phyloP scores from a whole-genome alignment of 1,140 invertebrate genomes.

The Formica exsecta region DNA sequence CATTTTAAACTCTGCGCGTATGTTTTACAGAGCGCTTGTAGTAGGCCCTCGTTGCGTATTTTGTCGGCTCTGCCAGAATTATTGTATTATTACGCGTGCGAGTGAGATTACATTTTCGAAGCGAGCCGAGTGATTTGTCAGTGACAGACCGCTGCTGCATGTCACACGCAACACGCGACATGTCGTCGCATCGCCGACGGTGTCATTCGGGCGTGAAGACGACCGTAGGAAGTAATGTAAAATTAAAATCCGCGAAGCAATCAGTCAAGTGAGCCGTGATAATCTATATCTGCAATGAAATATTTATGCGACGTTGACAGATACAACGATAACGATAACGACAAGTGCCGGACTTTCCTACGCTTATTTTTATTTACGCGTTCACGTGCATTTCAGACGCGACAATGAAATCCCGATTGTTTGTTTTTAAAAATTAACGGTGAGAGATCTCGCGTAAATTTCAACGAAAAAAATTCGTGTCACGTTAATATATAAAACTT shows the following conservation, averaged over 20 bases:
- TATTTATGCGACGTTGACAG: background rate
- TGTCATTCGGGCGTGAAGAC: conserved; percentile 31
- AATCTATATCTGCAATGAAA: background rate
- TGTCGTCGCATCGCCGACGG: conserved; percentile 6
- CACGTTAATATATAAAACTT: background rate
- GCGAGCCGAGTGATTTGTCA: conserved; percentile 53
- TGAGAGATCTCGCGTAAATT: background rate
- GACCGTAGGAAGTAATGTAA: background rate
- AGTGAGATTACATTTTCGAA: conserved; percentile 43
- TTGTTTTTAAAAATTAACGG: background rate
- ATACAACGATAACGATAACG: conserved; percentile 31
- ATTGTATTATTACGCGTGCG: conserved; percentile 36
- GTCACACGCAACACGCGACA: conserved; percentile 26
- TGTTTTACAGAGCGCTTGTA: conserved; percentile 11
- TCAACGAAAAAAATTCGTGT: background rate
- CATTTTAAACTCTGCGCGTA: background rate
- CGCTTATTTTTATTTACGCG: background rate
- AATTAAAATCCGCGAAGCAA: conserved; percentile 45
- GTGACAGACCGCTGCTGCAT: conserved; percentile 47
- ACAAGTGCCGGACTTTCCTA: conserved; percentile 24
- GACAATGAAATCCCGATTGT: background rate
- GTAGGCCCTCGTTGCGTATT: background rate
- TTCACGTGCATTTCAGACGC: background rate
- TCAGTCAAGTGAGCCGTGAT: conserved; percentile 21
- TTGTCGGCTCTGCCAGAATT: conserved; percentile 20